Conservation (phyloP, 23 tunicate genomes). For the Styela clava region DNA sequence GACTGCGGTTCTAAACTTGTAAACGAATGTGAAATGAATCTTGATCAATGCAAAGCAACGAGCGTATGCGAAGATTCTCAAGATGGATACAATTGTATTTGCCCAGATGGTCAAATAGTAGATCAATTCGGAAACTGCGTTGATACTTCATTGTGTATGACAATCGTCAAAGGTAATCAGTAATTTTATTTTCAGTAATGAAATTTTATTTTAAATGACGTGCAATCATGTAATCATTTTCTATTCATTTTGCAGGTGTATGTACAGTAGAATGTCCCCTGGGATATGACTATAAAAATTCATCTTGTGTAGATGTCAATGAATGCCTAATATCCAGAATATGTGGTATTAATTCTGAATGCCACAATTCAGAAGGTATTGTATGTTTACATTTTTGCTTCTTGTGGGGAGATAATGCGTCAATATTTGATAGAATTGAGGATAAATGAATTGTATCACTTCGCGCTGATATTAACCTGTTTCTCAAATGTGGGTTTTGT, state of each 20-base stretch:
- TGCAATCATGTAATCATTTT: not conserved
- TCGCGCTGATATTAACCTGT: too few relatives aligned
- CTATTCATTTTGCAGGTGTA: not conserved
- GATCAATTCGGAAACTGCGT: slow-evolving; percentile 68
- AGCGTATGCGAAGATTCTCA: slow-evolving; percentile 42
- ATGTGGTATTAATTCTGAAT: not conserved
- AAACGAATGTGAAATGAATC: slow-evolving; percentile 42
- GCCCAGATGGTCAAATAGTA: slow-evolving; percentile 20
- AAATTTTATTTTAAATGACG: too few relatives aligned
- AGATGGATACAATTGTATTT: slow-evolving; percentile 52
- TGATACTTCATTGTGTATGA: slow-evolving; percentile 15
- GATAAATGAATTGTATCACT: too few relatives aligned
- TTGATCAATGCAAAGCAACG: slow-evolving; percentile 43
- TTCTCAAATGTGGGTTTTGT: too few relatives aligned
- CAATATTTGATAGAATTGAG: too few relatives aligned
- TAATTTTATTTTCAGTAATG: too few relatives aligned
- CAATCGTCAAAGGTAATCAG: slow-evolving; percentile 22
- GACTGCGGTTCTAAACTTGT: slow-evolving; percentile 47
- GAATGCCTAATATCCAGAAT: slow-evolving; percentile 27
- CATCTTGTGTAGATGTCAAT: slow-evolving; percentile 54
- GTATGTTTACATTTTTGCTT: too few relatives aligned
- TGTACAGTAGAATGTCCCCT: slow-evolving; percentile 35
- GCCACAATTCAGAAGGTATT: slow-evolving; percentile 16
- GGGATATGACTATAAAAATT: slow-evolving; percentile 35
- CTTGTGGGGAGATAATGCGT: too few relatives aligned